These are phyloP conservation scores for Thumatha senex DNA, from an alignment of 2,888 invertebrate genomes.

Conservation along the genomic window DNA sequence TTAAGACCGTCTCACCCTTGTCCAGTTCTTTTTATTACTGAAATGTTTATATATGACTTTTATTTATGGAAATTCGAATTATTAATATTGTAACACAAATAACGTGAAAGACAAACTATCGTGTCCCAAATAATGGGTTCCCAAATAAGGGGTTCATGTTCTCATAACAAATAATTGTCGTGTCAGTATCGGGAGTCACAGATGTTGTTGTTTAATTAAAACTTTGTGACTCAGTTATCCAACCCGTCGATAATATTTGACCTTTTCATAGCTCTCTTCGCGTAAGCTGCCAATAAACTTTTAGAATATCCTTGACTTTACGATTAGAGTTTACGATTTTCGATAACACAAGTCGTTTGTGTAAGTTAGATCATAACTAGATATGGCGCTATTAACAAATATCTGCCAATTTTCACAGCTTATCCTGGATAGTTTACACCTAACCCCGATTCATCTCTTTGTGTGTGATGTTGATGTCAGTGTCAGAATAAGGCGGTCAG, in stretches of 20 bases:
- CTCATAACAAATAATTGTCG: conserved; percentile 68
- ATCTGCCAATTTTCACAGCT: conserved; percentile 39
- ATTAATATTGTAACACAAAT: background rate
- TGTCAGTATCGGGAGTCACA: conserved; percentile 63
- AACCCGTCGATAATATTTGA: conserved; percentile 70
- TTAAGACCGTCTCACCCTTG: too few relatives aligned
- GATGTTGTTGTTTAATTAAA: conserved; percentile 80
- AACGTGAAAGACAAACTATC: conserved; percentile 28
- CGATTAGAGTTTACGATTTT: conserved; percentile 48
- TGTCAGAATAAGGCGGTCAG: conserved; percentile 29
- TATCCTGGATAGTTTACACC: conserved; percentile 26
- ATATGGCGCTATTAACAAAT: conserved; percentile 47
- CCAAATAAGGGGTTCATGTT: conserved; percentile 26
- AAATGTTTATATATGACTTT: too few relatives aligned
- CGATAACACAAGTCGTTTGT: conserved; percentile 41
- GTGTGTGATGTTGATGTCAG: conserved; percentile 44
- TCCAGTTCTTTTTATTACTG: too few relatives aligned
- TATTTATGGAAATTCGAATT: conserved; percentile 1
- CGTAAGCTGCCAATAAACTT: conserved; percentile 61
- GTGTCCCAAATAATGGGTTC: conserved; percentile 4
- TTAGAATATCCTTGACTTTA: conserved; percentile 45
- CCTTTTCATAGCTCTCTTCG: conserved; percentile 49
- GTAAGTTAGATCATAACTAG: conserved; percentile 31
- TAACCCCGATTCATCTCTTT: conserved; percentile 38
- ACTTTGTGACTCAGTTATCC: conserved; percentile 70